Evolutionary conservation across 2,797 vertebrate species (phyloP).

Genomic region (Eutrigla gurnardus): DNA sequence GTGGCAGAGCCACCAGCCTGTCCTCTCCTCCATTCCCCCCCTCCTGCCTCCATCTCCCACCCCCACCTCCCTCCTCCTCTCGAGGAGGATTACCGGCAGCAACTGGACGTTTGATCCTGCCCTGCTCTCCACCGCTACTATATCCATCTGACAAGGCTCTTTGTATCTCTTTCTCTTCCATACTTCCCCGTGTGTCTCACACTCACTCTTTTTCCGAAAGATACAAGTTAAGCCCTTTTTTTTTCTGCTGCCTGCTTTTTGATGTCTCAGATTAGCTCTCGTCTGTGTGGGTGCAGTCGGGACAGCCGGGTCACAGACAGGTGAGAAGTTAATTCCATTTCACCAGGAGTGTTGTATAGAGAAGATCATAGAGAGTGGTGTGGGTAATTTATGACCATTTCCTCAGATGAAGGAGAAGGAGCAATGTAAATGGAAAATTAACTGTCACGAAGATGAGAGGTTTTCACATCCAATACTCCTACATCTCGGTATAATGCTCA

Average conservation of each 20-base stretch:
- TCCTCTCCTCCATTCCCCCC: slow-evolving; percentile 12
- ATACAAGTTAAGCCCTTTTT: slow-evolving; percentile 54
- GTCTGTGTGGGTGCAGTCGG: slow-evolving; percentile 41
- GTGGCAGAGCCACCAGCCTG: slow-evolving; percentile 57
- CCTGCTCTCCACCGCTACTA: slow-evolving; percentile 52
- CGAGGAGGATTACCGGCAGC: slow-evolving; percentile 70
- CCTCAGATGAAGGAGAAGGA: slow-evolving; percentile 46
- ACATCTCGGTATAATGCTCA: slow-evolving; percentile 33
- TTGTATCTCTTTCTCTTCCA: slow-evolving; percentile 48
- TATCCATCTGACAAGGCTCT: slow-evolving; percentile 71
- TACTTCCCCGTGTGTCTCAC: slow-evolving; percentile 40
- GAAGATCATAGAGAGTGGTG: slow-evolving; percentile 57
- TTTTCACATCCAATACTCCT: slow-evolving; percentile 34
- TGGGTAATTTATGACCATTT: slow-evolving; percentile 56
- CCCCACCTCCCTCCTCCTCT: slow-evolving; percentile 26
- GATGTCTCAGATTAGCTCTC: slow-evolving; percentile 46
- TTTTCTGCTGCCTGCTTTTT: slow-evolving; percentile 36
- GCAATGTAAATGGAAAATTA: slow-evolving; percentile 61
- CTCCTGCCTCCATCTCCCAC: slow-evolving; percentile 5
- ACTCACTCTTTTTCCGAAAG: slow-evolving; percentile 38
- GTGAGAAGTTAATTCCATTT: slow-evolving; percentile 70
- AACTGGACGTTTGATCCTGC: slow-evolving; percentile 78
- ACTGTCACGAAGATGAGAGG: slow-evolving; percentile 55
- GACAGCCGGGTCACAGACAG: slow-evolving; percentile 59
- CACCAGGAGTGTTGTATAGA: neutral